A percentile compares a stretch with the other conserved stretches of the same genome.
phyloP scores from a whole-genome alignment of 1,140 invertebrate species.

The Hylaeus anthracinus region DNA sequence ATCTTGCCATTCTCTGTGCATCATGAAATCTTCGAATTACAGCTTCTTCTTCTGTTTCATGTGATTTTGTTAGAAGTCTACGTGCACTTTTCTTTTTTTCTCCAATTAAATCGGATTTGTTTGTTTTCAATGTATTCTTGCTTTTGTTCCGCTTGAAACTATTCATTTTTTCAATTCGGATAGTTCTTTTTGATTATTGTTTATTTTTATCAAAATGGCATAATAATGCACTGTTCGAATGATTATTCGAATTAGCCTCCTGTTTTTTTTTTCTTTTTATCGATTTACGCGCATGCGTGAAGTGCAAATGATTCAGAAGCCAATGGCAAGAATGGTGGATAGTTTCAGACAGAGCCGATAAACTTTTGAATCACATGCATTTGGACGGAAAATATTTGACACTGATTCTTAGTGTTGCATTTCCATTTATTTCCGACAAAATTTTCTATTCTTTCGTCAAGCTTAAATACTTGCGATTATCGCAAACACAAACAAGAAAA shows the following conservation, averaged over 20 bases:
- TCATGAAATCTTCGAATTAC: constrained; percentile 64
- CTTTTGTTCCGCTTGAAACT: background rate
- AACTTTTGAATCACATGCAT: constrained; percentile 3
- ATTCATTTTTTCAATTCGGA: constrained; percentile 18
- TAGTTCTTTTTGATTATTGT: background rate
- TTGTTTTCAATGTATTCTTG: background rate
- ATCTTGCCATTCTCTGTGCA: constrained; percentile 68
- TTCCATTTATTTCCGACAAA: background rate
- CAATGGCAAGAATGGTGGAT: constrained; percentile 22
- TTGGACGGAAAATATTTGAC: background rate
- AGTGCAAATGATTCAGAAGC: background rate
- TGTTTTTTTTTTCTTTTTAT: background rate
- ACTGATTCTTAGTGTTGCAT: background rate
- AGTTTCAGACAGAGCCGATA: background rate
- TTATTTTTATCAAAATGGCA: background rate
- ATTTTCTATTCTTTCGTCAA: too few relatives aligned
- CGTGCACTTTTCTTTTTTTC: background rate
- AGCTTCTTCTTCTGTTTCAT: constrained; percentile 67
- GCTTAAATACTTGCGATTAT: background rate
- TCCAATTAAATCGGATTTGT: background rate
- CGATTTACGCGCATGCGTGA: background rate
- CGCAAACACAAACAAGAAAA: background rate
- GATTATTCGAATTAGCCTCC: constrained; percentile 9
- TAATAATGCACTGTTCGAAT: background rate
- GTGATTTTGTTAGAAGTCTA: constrained; percentile 19